Base-by-base conservation (phyloP, 2,888 invertebrate species). In the Heliconius aoede region DNA sequence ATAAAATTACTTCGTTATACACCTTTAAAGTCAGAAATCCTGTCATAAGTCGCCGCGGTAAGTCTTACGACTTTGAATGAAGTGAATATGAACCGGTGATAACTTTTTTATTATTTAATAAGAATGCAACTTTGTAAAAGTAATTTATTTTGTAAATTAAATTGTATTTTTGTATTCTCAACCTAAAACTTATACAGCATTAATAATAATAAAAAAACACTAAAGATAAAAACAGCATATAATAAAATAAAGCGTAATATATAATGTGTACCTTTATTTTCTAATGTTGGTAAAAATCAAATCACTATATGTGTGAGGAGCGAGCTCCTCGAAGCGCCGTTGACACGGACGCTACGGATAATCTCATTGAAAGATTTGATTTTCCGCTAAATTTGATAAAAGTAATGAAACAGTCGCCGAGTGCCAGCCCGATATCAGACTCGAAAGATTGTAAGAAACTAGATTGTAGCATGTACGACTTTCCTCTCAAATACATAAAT, bases 341-440 rank as follows among this genome's bases (percentile, higher is more conserved):
- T 76, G 76, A 80, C 86, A 84, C 86, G 86, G 87, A 88, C 87
- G 86, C 81, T 82, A 72, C 88, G 89, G 91, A 91, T 93, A 93
- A 94, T 92, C 91, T 87, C 88, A 90, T 92, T 88, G 90, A 92
- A 91, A 90, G 92, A 94, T 93, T 93, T 93, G 93, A 93, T 93
- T 93, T 93, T 93, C 92, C 91, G 89, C 91, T 90, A 93, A 94
- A 94, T 93, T 93, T 90, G 90, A 93, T 93, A 90, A 91, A 90
- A 91, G 93, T 92, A 93, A 93, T 92, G 91, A 92, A 93, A 93
- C 90, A 90, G 89, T 88, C 90, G 86, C 82, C 84, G 86, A 85
- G 87, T 75, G 64, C 73, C 65, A 40, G 69, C 61, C 24, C 76
- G 78, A 80, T 78, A 68, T 13, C 69, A 68, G 64, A 65, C 72